Evolutionary conservation across 2,113 vertebrate genomes (phyloP).

Genomic region (Panthera uncia): DNA sequence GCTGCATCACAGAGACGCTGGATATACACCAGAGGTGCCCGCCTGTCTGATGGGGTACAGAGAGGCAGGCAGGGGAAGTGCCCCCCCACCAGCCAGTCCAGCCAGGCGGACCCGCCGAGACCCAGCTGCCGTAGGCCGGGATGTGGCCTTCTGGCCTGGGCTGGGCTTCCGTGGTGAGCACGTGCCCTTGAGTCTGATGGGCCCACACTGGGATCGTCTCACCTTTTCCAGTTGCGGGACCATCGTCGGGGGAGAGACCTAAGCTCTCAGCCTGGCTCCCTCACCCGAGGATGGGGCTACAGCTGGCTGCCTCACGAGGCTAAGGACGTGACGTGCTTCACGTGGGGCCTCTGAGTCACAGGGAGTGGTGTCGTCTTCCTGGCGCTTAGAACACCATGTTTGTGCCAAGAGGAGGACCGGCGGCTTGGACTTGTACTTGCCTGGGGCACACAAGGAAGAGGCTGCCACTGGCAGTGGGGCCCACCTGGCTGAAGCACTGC

Average conservation of each 20-base stretch:
- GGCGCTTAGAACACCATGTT: neutral
- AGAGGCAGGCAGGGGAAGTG: neutral
- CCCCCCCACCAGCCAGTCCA: neutral
- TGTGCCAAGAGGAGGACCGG: neutral
- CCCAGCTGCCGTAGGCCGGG: neutral
- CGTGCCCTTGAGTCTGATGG: rapidly evolving
- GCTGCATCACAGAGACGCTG: neutral
- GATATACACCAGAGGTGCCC: neutral
- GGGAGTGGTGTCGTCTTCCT: neutral
- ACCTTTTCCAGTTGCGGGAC: neutral
- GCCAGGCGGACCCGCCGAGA: neutral
- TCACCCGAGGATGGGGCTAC: neutral
- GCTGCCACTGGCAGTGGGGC: neutral
- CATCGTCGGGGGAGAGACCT: neutral
- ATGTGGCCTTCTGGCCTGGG: neutral
- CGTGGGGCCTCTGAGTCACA: neutral
- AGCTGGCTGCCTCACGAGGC: neutral
- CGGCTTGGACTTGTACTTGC: neutral
- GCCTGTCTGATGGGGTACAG: neutral
- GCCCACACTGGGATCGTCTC: neutral
- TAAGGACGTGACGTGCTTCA: neutral
- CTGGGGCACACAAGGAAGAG: no score
- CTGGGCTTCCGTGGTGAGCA: neutral
- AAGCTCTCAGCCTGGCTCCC: neutral
- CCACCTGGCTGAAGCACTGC: neutral